Evolutionary conservation across 2,113 vertebrate genomes (phyloP).

Genomic region (Mesoclemmys tuberculata): DNA sequence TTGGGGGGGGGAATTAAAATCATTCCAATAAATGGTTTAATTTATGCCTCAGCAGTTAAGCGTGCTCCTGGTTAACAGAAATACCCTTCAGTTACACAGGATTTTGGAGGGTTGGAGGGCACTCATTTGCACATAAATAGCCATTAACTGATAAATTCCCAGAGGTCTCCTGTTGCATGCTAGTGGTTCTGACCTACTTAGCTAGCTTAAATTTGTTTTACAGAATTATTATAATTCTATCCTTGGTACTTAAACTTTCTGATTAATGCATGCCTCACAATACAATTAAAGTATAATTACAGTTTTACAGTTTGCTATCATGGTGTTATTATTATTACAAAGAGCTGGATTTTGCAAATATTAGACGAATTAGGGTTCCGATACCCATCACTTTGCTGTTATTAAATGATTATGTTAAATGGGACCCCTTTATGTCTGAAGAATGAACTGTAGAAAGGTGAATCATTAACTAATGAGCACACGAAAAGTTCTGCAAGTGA

Average conservation of each 20-base stretch:
- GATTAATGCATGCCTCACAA: conserved; percentile 95
- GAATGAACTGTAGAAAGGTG: conserved; percentile 74
- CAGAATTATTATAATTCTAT: conserved; percentile 95
- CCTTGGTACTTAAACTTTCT: conserved; percentile 92
- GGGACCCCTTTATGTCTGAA: conserved; percentile 79
- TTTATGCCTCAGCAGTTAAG: conserved; percentile 87
- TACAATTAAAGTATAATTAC: conserved; percentile 98
- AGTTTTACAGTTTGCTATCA: conserved; percentile 88
- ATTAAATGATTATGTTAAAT: conserved; percentile 85
- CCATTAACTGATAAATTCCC: conserved; percentile 91
- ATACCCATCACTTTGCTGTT: conserved; percentile 82
- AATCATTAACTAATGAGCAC: conserved; percentile 65
- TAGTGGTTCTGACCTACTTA: conserved; percentile 94
- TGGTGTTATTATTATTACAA: conserved; percentile 90
- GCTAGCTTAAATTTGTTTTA: conserved; percentile 91
- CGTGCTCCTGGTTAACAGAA: conserved; percentile 90
- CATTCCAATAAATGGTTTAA: conserved; percentile 87
- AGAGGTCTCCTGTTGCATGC: conserved; percentile 88
- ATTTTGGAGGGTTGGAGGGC: conserved; percentile 92
- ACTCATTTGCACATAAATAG: conserved; percentile 99
- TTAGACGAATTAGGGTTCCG: conserved; percentile 91
- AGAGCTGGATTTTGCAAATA: conserved; percentile 91
- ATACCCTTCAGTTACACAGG: conserved; percentile 91
- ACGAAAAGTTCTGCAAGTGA: conserved; percentile 68
- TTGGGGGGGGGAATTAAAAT: conserved; percentile 79